phyloP scores from a whole-genome alignment of 2,113 vertebrate species.

The Nerophis lumbriciformis region DNA sequence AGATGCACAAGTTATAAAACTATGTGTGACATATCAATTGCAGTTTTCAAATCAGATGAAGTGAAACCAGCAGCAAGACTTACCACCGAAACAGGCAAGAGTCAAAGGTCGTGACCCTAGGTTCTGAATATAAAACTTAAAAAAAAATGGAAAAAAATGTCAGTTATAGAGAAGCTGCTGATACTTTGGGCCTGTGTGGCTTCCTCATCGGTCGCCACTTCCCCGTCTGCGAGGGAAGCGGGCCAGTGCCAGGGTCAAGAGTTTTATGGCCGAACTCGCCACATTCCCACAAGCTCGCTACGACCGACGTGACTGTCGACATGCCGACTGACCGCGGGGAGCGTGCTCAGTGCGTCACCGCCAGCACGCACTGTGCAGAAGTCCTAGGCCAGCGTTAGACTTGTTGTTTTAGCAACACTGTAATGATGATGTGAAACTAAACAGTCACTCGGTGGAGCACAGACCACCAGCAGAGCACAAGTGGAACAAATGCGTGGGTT shows the following conservation, averaged over 20 bases:
- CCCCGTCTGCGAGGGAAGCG: slow-evolving; percentile 74
- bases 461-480: too few species aligned
- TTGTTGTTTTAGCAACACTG: too few species aligned
- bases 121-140: slow-evolving; percentile 55
- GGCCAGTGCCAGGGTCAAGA: slow-evolving; percentile 68
- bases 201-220: slow-evolving; percentile 67
- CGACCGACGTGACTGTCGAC: slow-evolving; percentile 71
- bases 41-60: slow-evolving; percentile 48
- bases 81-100: slow-evolving; percentile 38
- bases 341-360: slow-evolving; percentile 23
- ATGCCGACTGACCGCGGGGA: slow-evolving; percentile 65
- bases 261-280: slow-evolving; percentile 68
- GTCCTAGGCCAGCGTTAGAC: not conserved
- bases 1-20: too few species aligned
- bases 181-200: slow-evolving; percentile 56
- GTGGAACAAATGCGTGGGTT: too few species aligned
- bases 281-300: slow-evolving; percentile 70
- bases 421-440: too few species aligned
- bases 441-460: too few species aligned
- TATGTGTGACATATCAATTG: not conserved
- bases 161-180: slow-evolving; percentile 50
- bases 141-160: slow-evolving; percentile 24
- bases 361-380: not conserved
- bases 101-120: slow-evolving; percentile 56
- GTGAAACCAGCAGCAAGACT: slow-evolving; percentile 67